Conservation (phyloP, 1,140 invertebrate species). For the Drosophila serrata region DNA sequence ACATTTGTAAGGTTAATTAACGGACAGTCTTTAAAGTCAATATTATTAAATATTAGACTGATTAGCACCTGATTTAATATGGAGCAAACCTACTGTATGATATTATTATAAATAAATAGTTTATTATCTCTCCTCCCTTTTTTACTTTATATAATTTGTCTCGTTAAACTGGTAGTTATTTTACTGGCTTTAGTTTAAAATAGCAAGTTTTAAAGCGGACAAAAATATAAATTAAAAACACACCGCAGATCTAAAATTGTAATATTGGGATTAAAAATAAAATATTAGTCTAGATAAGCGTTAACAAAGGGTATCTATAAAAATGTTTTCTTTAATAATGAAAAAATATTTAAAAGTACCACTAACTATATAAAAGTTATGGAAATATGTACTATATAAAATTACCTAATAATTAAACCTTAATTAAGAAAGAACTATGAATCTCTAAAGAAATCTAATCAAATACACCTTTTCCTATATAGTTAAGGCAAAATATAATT, state of each 20-base stretch:
- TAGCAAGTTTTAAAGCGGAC: background rate
- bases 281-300: background rate
- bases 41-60: background rate
- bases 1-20: background rate
- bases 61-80: background rate
- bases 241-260: background rate
- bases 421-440: background rate
- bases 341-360: background rate
- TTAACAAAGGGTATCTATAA: background rate
- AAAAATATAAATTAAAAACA: background rate
- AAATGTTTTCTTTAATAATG: background rate
- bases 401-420: background rate
- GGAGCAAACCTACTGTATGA: background rate
- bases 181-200: background rate
- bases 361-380: background rate
- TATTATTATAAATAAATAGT: background rate
- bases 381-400: background rate
- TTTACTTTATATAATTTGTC: background rate
- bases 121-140: background rate
- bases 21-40: background rate
- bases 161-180: background rate
- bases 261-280: background rate
- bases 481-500: conserved; percentile 1
- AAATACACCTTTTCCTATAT: background rate
- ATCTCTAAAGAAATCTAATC: background rate